phyloP scores from a whole-genome alignment of 2,797 vertebrate genomes.

The Microhierax caerulescens region DNA sequence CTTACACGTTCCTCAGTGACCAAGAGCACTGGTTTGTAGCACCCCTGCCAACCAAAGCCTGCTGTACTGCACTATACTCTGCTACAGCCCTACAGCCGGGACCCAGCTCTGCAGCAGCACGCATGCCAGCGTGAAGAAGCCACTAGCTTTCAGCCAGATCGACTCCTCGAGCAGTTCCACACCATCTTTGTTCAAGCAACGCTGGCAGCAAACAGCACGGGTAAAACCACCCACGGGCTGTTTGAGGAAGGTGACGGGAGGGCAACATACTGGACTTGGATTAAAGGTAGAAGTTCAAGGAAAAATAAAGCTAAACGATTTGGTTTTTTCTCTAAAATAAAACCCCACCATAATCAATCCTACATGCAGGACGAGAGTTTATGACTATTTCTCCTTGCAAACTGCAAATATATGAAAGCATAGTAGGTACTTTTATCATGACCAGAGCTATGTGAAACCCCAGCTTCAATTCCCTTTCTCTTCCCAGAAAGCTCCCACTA shows the following conservation, averaged over 20 bases:
- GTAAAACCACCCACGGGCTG: not conserved
- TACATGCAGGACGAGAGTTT: not conserved
- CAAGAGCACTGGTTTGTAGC: not conserved
- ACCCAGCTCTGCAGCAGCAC: not conserved
- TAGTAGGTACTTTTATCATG: not conserved
- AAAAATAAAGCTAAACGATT: not conserved
- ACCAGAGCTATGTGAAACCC: not conserved
- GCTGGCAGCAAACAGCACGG: not conserved
- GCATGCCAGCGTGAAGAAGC: accelerated
- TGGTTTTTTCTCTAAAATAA: not conserved
- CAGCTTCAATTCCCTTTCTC: not conserved
- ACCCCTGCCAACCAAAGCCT: not conserved
- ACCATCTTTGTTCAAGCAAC: not conserved
- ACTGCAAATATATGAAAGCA: not conserved
- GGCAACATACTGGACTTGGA: not conserved
- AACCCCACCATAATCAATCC: not conserved
- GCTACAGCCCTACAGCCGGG: too few species aligned
- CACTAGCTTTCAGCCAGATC: not conserved
- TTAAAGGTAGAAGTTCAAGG: not conserved
- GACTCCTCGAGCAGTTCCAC: too few species aligned
- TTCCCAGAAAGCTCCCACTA: not conserved
- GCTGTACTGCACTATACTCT: too few species aligned
- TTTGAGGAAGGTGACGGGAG: not conserved
- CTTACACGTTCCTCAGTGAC: accelerated
- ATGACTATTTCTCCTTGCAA: not conserved